Percentiles rank a stretch among this genome's conserved stretches.
These are phyloP conservation scores for Dicyrtomina minuta DNA, from an alignment of 2,888 invertebrate genomes.

Conservation along the genomic window DNA sequence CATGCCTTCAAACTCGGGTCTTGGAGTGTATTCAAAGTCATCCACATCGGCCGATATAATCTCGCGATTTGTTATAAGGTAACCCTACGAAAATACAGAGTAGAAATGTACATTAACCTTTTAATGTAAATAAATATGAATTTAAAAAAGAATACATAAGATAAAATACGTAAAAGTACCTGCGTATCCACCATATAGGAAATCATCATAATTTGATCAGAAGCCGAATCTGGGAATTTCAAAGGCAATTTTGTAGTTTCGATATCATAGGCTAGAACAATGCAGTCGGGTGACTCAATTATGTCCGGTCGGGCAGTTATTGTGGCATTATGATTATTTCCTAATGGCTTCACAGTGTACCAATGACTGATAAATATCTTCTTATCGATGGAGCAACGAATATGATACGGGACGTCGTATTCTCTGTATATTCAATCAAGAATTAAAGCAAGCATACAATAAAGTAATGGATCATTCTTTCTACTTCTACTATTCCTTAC, in stretches of 20 bases:
- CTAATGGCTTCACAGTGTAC: conserved; percentile 80
- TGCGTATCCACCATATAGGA: conserved; percentile 99
- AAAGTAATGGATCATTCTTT: too few species aligned
- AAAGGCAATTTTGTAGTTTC: conserved; percentile 97
- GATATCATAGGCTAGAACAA: conserved; percentile 95
- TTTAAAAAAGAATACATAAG: neutral
- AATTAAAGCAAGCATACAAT: too few species aligned
- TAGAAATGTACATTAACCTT: too few species aligned
- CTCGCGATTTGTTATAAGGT: conserved; percentile 93
- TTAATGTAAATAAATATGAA: neutral
- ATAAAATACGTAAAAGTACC: conserved; percentile 56
- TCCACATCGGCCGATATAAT: conserved; percentile 92
- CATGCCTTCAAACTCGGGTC: conserved; percentile 94
- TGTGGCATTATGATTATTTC: conserved; percentile 65
- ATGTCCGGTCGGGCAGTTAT: conserved; percentile 79
- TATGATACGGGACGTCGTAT: conserved; percentile 96
- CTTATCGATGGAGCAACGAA: conserved; percentile 92
- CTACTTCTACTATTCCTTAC: too few species aligned
- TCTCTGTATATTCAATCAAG: conserved; percentile 69
- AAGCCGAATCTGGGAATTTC: conserved; percentile 93
- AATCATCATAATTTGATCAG: conserved; percentile 99
- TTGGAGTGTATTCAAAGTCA: conserved; percentile 97
- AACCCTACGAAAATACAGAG: conserved; percentile 70
- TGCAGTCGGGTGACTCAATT: conserved; percentile 89
- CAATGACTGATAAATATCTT: conserved; percentile 93